Evolutionary conservation across 2,797 vertebrate species (phyloP), one percentile per base, ranked within the genome.

Genomic region (Morelia viridis): DNA sequence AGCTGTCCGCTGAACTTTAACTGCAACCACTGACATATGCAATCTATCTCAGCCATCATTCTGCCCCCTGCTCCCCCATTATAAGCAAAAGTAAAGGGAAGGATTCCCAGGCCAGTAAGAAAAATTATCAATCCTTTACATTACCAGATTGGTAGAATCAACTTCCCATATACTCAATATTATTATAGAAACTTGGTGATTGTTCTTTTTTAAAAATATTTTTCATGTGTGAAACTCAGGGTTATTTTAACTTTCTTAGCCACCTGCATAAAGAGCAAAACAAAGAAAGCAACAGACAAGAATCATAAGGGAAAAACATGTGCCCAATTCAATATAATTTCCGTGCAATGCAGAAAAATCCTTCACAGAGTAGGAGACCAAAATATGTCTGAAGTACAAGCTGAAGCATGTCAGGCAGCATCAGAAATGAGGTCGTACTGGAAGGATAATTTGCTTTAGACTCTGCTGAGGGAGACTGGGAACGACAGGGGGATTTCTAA

Each of bases 1-100:
- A 97, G 96, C 97, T 97, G 97, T 97, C 96, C 19, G 89, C 89
- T 83, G 87, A 94, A 96, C 95, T 96, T 58, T 95, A 95, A 92
- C 0, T 93, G 89, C 95, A 90, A 89, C 83, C 60, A 0, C 92
- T 0, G 56, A 93, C 90, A 92, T 91, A 93, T 91, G 95, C 85
- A 95, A 93, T 86, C 90, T 12, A 93, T 17, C 61, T 46, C 93
- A 87, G 90, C 61, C 87, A 2, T 94, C 89, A 90, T 64, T 0
- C 0, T 90, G 60, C 7, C n/a, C 15, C 61, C 31, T 56, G 7
- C 28, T 50, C 65, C 84, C n/a, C 91, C 60, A 17, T 35, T 0
- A 1, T 90, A 95, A 95, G 94, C 91, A 94, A 83, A 93, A 92
- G 31, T 0, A 2, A 85, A 92, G 61, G 58, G 0, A 0, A 90